phyloP scores from a whole-genome alignment of 2,113 vertebrate genomes.

The Neolamprologus brichardi region DNA sequence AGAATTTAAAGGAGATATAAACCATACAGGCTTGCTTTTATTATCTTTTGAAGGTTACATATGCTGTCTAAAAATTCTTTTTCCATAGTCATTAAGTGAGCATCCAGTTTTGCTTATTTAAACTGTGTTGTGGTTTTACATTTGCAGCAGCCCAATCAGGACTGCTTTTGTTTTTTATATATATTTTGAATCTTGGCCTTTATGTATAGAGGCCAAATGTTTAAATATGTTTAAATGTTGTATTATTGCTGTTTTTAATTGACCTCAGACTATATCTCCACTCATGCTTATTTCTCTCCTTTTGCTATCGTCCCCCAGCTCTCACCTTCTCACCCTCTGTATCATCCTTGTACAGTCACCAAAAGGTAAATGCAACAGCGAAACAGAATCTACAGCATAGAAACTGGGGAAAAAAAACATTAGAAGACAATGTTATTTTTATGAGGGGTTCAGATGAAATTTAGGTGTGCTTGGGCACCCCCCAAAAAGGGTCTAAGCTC shows the following conservation, averaged over 20 bases:
- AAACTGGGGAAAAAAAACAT: background rate
- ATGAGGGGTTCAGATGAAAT: background rate
- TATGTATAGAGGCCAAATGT: background rate
- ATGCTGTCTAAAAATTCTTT: background rate
- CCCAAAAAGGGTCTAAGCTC: background rate
- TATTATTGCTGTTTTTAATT: background rate
- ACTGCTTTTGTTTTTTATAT: background rate
- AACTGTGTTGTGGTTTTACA: background rate
- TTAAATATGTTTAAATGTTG: background rate
- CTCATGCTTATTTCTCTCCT: background rate
- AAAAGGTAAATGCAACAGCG: background rate
- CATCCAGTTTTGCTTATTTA: background rate
- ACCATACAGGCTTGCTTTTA: background rate
- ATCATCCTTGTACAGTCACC: background rate
- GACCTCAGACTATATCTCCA: background rate
- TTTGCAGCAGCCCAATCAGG: background rate
- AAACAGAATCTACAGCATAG: background rate
- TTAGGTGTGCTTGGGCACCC: background rate
- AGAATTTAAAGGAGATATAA: background rate
- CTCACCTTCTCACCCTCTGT: background rate
- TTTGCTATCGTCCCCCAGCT: background rate
- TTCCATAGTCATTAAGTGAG: background rate
- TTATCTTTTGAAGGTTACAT: background rate
- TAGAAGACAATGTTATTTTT: background rate
- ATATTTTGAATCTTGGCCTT: background rate